These are phyloP conservation scores for Panthera uncia DNA, from an alignment of 2,113 vertebrate genomes.

Conservation along the genomic window DNA sequence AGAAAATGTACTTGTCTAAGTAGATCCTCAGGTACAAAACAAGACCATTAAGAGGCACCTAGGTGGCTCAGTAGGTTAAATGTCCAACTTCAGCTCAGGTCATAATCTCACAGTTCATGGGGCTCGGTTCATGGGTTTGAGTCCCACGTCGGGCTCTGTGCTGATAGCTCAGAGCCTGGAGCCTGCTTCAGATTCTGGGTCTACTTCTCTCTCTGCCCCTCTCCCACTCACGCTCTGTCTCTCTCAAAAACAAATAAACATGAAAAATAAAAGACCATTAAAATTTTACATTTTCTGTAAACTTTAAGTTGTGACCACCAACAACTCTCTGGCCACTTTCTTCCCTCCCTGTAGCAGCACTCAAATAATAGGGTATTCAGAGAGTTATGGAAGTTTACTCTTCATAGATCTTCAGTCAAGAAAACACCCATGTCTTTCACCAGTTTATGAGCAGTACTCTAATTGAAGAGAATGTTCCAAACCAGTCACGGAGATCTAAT, in stretches of 20 bases:
- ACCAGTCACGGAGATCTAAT: background rate
- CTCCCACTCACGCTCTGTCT: no score
- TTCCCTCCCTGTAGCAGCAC: background rate
- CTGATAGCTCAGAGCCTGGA: no score
- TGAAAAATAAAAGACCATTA: background rate
- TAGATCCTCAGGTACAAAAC: background rate
- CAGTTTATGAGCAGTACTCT: background rate
- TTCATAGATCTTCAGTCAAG: background rate
- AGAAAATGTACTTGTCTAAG: background rate
- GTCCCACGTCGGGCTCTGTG: no score
- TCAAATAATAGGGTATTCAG: background rate
- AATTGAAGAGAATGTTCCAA: background rate
- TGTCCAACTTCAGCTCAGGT: no score
- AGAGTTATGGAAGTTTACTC: background rate
- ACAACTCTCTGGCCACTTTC: background rate
- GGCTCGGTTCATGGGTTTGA: no score
- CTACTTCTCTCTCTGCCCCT: no score
- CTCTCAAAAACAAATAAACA: no score
- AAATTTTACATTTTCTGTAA: background rate
- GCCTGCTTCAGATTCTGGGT: no score
- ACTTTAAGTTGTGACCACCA: background rate
- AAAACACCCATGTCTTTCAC: background rate
- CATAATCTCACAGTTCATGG: no score
- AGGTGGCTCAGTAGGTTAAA: no score
- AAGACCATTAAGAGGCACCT: background rate